A percentile compares a stretch with the other conserved stretches of the same genome.
Evolutionary conservation across 2,888 invertebrate genomes (phyloP).

Genomic region (Epicampocera succincta): DNA sequence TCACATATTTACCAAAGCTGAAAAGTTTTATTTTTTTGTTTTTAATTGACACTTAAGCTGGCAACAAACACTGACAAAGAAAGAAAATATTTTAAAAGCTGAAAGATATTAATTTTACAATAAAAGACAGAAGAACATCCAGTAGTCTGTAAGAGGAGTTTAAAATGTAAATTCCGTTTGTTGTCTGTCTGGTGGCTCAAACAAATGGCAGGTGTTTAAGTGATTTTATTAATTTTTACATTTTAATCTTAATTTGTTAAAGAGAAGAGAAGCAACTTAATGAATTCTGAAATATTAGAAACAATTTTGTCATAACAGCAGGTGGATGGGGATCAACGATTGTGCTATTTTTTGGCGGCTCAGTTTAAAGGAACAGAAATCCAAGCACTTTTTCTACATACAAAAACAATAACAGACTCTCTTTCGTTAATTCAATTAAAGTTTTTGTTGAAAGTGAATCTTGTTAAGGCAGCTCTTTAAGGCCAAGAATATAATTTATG

Average conservation of each 20-base stretch:
- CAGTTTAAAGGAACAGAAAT: background rate
- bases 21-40: too few species aligned
- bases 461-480: too few species aligned
- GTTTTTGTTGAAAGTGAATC: too few species aligned
- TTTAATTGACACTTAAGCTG: too few species aligned
- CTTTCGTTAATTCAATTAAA: too few species aligned
- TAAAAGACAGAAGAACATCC: background rate
- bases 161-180: slow-evolving; percentile 46
- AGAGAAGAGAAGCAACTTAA: slow-evolving; percentile 16
- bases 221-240: slow-evolving; percentile 57
- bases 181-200: background rate
- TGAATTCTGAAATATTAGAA: slow-evolving; percentile 30
- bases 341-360: background rate
- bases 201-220: slow-evolving; percentile 30
- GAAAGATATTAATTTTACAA: background rate
- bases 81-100: too few species aligned
- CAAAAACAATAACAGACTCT: too few species aligned
- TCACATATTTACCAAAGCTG: too few species aligned
- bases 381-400: too few species aligned
- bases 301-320: slow-evolving; percentile 36
- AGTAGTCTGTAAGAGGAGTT: slow-evolving; percentile 56
- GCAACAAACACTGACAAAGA: too few species aligned
- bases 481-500: too few species aligned
- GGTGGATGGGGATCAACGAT: slow-evolving; percentile 27
- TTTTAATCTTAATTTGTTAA: slow-evolving; percentile 58